These are phyloP conservation scores for Amblyteles armatorius DNA, from an alignment of 2,888 invertebrate species.

Conservation along the genomic window DNA sequence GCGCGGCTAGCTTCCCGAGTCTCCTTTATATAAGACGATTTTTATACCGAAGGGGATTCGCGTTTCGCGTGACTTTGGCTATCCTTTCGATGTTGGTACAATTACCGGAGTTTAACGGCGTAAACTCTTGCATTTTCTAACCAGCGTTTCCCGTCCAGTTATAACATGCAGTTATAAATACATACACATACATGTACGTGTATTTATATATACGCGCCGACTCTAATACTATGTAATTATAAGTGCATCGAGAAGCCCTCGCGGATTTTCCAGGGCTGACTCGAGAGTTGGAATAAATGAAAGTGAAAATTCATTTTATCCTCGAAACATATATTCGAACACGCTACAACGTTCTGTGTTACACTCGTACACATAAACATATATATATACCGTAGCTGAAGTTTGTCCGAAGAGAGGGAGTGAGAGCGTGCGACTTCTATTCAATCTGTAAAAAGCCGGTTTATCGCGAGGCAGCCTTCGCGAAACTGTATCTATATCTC, in stretches of 20 bases:
- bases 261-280: conserved; percentile 17
- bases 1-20: conserved; percentile 17
- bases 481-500: conserved; percentile 52
- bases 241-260: conserved; percentile 29
- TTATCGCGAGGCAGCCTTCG: conserved; percentile 65
- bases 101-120: background rate
- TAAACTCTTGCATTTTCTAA: conserved; percentile 10
- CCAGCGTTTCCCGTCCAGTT: conserved; percentile 28
- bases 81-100: conserved; percentile 2
- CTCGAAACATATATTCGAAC: background rate
- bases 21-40: conserved; percentile 51
- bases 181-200: background rate
- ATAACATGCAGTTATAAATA: background rate
- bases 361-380: background rate
- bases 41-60: conserved; percentile 19
- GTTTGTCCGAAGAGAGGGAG: conserved; percentile 15
- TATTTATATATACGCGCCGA: background rate
- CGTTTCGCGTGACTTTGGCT: conserved; percentile 24
- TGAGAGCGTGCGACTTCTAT: conserved; percentile 65
- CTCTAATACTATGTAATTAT: conserved; percentile 25
- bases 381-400: conserved; percentile 12
- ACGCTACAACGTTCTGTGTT: conserved; percentile 2
- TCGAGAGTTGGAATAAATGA: conserved; percentile 49
- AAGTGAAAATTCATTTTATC: conserved; percentile 61
- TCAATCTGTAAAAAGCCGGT: conserved; percentile 62